Evolutionary conservation across 2,888 invertebrate genomes (phyloP).

Genomic region (Thera britannica): DNA sequence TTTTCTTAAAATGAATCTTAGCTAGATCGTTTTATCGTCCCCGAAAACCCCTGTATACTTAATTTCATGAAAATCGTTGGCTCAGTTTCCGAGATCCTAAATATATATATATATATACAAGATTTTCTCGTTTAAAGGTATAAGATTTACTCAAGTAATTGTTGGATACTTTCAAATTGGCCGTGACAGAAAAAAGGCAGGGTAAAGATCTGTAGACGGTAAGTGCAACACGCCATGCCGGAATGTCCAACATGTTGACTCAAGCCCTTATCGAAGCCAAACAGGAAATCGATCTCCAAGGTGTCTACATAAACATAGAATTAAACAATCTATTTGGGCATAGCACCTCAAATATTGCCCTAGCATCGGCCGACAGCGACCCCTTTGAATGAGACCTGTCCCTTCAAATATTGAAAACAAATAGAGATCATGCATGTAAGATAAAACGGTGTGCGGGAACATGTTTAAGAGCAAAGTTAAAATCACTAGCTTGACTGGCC

Average conservation of each 20-base stretch:
- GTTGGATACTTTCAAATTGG: conserved; percentile 1
- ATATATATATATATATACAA: too few species aligned
- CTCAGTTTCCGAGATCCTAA: too few species aligned
- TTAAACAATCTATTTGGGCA: conserved; percentile 45
- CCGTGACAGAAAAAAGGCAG: not conserved
- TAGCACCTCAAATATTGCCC: conserved; percentile 56
- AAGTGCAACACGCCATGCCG: conserved; percentile 43
- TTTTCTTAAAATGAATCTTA: too few species aligned
- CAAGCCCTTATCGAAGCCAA: conserved; percentile 58
- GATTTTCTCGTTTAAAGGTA: too few species aligned
- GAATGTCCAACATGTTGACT: conserved; percentile 47
- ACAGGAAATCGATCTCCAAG: conserved; percentile 60
- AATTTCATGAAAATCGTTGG: too few species aligned
- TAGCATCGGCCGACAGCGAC: conserved; percentile 52
- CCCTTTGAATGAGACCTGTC: conserved; percentile 53
- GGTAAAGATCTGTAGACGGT: conserved; percentile 14
- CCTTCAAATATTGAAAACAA: conserved; percentile 47
- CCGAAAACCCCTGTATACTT: too few species aligned
- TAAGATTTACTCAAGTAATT: not conserved
- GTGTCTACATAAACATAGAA: conserved; percentile 41
- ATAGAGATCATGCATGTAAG: conserved; percentile 50
- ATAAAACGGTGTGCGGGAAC: conserved; percentile 37
- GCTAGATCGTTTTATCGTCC: too few species aligned
- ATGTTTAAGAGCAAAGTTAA: conserved; percentile 1
- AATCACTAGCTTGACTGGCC: too few species aligned